Percentiles rank a stretch among this genome's conserved stretches.
phyloP scores from a whole-genome alignment of 2,888 invertebrate species.

The Habrosyne pyritoides region DNA sequence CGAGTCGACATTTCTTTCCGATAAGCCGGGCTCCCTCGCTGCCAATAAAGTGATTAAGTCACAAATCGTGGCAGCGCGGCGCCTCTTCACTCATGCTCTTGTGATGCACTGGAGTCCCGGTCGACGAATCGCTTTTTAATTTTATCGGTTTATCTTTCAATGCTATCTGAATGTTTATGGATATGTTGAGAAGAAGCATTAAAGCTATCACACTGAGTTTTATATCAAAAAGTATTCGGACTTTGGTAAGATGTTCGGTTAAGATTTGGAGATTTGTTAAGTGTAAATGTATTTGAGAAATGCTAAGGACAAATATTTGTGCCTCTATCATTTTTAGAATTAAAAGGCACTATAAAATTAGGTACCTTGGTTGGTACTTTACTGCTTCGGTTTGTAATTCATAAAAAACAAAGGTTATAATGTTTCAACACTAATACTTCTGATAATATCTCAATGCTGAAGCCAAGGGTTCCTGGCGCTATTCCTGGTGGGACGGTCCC shows the following conservation, averaged over 20 bases:
- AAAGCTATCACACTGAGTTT: neutral
- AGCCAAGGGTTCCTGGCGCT: constrained; percentile 15
- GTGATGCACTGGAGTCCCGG: constrained; percentile 33
- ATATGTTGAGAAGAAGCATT: neutral
- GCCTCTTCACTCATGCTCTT: constrained; percentile 45
- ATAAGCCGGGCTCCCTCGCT: constrained; percentile 77
- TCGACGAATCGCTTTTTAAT: neutral
- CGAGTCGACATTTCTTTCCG: constrained; percentile 75
- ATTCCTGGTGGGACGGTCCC: constrained; percentile 45
- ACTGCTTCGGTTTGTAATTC: neutral
- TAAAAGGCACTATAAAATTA: no score
- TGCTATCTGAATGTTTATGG: neutral
- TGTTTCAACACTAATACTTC: neutral
- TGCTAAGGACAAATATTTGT: no score
- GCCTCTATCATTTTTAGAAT: no score
- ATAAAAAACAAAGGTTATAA: neutral
- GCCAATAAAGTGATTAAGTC: constrained; percentile 84
- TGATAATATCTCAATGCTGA: neutral
- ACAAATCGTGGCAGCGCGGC: constrained; percentile 75
- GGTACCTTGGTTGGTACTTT: no score
- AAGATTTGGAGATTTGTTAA: no score
- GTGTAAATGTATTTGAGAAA: no score
- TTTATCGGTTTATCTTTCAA: neutral
- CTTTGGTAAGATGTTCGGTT: no score
- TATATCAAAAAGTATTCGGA: neutral